Conservation (phyloP, 2,797 vertebrate species). For the Spea hammondii region DNA sequence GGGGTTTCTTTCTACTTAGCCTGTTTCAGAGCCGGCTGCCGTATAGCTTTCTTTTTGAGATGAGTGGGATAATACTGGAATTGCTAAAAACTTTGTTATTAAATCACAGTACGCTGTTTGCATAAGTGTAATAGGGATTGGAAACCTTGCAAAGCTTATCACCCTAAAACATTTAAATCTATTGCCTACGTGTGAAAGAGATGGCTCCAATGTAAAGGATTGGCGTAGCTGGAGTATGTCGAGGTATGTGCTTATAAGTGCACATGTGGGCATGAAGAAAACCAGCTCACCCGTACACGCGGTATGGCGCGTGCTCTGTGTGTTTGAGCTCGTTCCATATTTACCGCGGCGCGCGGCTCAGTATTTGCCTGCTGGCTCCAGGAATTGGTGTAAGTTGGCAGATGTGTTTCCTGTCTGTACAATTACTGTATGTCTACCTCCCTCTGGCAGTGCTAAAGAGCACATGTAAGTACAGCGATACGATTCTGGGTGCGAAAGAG, state of each 20-base stretch:
- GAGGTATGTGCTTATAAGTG: too few relatives aligned
- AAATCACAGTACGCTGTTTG: too few relatives aligned
- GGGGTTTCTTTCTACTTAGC: too few relatives aligned
- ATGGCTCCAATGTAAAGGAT: too few relatives aligned
- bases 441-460: slow-evolving; percentile 60
- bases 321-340: accelerated
- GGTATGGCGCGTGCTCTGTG: neutral
- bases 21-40: too few relatives aligned
- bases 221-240: too few relatives aligned
- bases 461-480: slow-evolving; percentile 49
- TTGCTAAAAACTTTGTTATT: too few relatives aligned
- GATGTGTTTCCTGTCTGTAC: slow-evolving; percentile 61
- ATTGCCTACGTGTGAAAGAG: neutral
- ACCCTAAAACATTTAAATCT: neutral
- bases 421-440: slow-evolving; percentile 60
- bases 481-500: slow-evolving; percentile 58
- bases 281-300: neutral
- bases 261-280: neutral
- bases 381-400: slow-evolving; percentile 60
- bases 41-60: too few relatives aligned
- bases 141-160: too few relatives aligned
- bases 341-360: slow-evolving; percentile 47
- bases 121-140: too few relatives aligned
- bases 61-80: too few relatives aligned
- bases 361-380: slow-evolving; percentile 61